Conservation (phyloP, 2,797 vertebrate genomes). For the Ctenosaura bakeri region DNA sequence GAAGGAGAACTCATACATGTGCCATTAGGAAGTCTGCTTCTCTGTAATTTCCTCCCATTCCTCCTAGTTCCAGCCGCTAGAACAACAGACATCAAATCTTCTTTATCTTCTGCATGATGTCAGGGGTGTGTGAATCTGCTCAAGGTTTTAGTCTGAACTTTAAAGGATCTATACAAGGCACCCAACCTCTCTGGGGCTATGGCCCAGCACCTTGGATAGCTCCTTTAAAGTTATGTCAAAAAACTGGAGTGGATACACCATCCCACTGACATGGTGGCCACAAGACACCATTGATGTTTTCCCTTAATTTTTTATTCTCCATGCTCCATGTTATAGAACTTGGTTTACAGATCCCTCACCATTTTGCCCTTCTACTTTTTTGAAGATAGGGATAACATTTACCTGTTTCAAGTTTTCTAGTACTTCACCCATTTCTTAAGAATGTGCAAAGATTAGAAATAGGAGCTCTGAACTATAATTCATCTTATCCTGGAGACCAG, state of each 20-base stretch:
- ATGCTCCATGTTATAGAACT: background rate
- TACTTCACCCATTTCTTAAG: background rate
- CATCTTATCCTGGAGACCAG: background rate
- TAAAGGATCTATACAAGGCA: too few species aligned
- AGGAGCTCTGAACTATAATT: background rate
- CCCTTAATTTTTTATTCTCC: background rate
- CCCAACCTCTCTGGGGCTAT: too few species aligned
- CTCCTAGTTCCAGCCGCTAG: background rate
- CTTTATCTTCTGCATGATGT: background rate
- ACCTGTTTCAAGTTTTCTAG: background rate
- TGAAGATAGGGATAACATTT: constrained; percentile 5
- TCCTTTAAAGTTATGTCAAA: too few species aligned
- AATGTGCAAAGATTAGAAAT: background rate
- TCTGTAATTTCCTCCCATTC: background rate
- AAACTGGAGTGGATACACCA: too few species aligned
- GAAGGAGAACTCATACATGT: too few species aligned
- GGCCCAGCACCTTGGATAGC: too few species aligned
- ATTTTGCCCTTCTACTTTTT: background rate
- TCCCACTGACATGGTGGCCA: too few species aligned
- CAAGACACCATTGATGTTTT: background rate
- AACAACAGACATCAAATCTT: background rate
- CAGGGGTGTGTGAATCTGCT: too few species aligned
- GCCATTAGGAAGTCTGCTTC: background rate
- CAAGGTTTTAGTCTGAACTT: too few species aligned
- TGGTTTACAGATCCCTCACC: background rate